Evolutionary conservation across 2,797 vertebrate species (phyloP), one percentile per base, ranked within the genome.

Genomic region (Schizopygopsis malacanthus): DNA sequence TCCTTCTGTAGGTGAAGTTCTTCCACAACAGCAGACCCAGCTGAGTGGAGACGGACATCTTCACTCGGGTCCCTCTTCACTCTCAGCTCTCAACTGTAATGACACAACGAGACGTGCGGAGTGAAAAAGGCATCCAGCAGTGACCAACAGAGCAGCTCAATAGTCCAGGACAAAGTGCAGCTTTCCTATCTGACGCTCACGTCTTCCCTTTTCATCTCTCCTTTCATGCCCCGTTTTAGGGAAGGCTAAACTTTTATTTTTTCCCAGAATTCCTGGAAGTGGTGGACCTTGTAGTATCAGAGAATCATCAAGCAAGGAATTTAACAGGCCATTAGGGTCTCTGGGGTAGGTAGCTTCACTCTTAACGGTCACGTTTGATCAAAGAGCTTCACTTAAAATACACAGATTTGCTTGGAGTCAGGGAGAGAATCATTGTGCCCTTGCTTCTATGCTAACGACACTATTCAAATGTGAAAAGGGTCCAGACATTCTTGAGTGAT

Each of bases 21-120:
- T 99, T 99, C 98, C 98, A 99, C 1, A 99, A 95, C 92, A 99
- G 92, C 94, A 99, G 92, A 56, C 96, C 95, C 92, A 99, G 91
- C 94, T 99, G 98, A 0, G 97, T 95, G 90, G 93, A 95, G 90
- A 96, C 95, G 79, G 97, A 94, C 97, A 99, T 99, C 91, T 94
- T 95, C 76, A 87, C 91, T 91, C 91, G 87, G 90, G 86, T 90
- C 86, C 65, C 84, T 89, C 71, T 84, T 88, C 83, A 87, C 77
- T 75, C 89, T 70, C 89, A 47, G 86, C 87, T 88, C 86, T 87
- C 77, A 77, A 89, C 89, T 92, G 90, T 70, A 92, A 88, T 89
- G 89, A 88, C 65, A 73, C 67, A 45, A 79, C 5, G 47, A 75
- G 77, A 86, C 54, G 69, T 79, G 54, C 89, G 79, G 77, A 54